phyloP scores from a whole-genome alignment of 2,888 invertebrate genomes.

The Seira musarum region DNA sequence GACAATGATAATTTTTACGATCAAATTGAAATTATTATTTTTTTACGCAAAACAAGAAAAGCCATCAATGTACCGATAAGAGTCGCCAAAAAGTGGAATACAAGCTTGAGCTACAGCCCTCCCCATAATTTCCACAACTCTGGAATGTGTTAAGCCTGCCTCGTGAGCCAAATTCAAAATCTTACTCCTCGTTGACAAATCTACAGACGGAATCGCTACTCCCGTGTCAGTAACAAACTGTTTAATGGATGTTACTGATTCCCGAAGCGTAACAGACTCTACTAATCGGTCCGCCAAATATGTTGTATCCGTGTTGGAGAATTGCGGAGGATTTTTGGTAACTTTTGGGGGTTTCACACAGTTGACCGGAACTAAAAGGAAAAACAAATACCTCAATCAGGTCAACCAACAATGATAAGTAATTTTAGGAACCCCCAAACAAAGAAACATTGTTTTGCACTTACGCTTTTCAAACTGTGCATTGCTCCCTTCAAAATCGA shows the following conservation, averaged over 20 bases:
- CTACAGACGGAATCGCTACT: constrained; percentile 62
- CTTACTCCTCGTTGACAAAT: constrained; percentile 57
- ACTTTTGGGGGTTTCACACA: constrained; percentile 45
- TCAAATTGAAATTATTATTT: no score
- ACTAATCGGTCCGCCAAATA: constrained; percentile 59
- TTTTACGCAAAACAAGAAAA: no score
- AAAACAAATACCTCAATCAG: no score
- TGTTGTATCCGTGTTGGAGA: constrained; percentile 64
- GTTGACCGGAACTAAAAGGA: constrained; percentile 63
- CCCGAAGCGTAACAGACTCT: constrained; percentile 59
- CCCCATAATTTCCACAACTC: constrained; percentile 66
- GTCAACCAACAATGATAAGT: no score
- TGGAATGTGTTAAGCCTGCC: constrained; percentile 64
- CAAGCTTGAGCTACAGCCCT: constrained; percentile 63
- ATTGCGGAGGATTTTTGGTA: constrained; percentile 58
- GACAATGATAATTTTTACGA: no score
- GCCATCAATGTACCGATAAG: constrained; percentile 59
- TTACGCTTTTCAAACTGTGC: constrained; percentile 68
- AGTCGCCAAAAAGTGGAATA: constrained; percentile 66
- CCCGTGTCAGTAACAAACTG: constrained; percentile 66
- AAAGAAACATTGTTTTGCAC: no score
- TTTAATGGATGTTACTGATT: constrained; percentile 33
- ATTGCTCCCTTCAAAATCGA: constrained; percentile 66
- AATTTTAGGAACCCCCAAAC: no score
- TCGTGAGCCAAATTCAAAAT: constrained; percentile 65